phyloP scores from a whole-genome alignment of 2,797 vertebrate genomes.

The Craterocephalus amniculus region DNA sequence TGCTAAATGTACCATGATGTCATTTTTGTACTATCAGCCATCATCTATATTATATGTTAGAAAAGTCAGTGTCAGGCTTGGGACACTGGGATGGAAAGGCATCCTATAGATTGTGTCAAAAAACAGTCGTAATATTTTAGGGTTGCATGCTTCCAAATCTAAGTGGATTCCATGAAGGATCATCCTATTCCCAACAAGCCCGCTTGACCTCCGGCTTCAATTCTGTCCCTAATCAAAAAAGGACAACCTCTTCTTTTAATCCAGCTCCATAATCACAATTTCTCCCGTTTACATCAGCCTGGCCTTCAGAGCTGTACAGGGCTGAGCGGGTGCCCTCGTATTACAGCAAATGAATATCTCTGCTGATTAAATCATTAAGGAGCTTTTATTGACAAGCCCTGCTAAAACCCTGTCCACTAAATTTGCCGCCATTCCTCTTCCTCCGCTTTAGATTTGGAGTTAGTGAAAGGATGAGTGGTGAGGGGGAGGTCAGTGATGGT shows the following conservation, averaged over 20 bases:
- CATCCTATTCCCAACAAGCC: constrained; percentile 60
- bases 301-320: constrained; percentile 35
- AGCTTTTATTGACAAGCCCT: constrained; percentile 67
- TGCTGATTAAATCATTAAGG: constrained; percentile 83
- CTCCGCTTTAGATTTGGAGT: constrained; percentile 48
- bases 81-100: not conserved
- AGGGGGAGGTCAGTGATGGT: constrained; percentile 40
- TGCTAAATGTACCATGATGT: not conserved
- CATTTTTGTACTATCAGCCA: not conserved
- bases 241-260: constrained; percentile 78
- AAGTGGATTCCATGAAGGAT: constrained; percentile 67
- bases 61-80: not conserved
- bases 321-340: constrained; percentile 47
- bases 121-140: constrained; percentile 16
- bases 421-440: constrained; percentile 40
- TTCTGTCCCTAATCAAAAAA: constrained; percentile 77
- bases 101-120: constrained; percentile 27
- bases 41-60: not conserved
- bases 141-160: constrained; percentile 44
- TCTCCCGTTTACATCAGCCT: constrained; percentile 45
- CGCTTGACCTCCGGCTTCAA: constrained; percentile 66
- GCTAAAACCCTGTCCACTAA: constrained; percentile 73
- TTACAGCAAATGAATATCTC: constrained; percentile 78
- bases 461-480: constrained; percentile 46
- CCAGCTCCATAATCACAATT: constrained; percentile 77